Conservation (phyloP, 2,113 vertebrate genomes). For the Microcebus tavaratra region DNA sequence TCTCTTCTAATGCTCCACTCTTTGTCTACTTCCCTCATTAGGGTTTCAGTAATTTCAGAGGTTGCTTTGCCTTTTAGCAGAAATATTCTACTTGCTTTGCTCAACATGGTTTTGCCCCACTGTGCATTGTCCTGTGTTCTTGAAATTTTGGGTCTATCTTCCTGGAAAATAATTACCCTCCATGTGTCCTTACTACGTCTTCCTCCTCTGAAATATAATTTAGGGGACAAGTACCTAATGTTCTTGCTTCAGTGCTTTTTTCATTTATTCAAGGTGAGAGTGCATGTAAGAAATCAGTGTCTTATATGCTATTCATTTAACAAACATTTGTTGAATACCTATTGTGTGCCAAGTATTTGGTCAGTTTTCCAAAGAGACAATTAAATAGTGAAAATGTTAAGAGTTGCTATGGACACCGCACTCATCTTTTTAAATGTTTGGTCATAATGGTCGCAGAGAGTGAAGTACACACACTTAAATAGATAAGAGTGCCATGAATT, state of each 20-base stretch:
- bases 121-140: not conserved
- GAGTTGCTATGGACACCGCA: not conserved
- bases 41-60: not conserved
- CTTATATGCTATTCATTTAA: slow-evolving; percentile 3
- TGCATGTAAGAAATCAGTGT: not conserved
- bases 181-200: not conserved
- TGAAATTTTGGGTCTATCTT: not conserved
- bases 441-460: not conserved
- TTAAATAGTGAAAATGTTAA: not conserved
- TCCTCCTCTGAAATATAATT: not conserved
- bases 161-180: not conserved
- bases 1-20: not conserved
- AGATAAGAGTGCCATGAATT: not conserved
- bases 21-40: not conserved
- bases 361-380: slow-evolving; percentile 46
- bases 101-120: not conserved
- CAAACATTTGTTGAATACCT: not conserved
- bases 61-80: slow-evolving; percentile 4
- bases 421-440: slow-evolving; percentile 33
- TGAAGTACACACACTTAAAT: not conserved
- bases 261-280: not conserved
- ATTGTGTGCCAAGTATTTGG: not conserved
- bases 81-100: slow-evolving; percentile 29
- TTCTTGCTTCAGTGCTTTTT: not conserved
- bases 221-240: not conserved